Evolutionary conservation across 2,113 vertebrate genomes (phyloP).

Genomic region (Sylvietta virens): DNA sequence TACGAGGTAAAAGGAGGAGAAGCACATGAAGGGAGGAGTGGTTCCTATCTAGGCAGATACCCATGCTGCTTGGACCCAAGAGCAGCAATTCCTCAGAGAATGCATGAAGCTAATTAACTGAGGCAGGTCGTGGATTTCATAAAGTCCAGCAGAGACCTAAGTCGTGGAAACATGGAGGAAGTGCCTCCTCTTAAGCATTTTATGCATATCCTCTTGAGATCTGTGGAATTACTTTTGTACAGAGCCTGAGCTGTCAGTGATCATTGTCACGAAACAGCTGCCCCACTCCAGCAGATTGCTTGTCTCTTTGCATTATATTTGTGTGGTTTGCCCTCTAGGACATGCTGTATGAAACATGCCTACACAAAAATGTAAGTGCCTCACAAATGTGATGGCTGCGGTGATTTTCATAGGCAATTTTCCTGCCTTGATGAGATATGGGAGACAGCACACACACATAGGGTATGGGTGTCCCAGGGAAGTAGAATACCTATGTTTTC

Average conservation of each 20-base stretch:
- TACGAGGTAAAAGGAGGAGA: background rate
- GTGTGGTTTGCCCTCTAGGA: conserved; percentile 36
- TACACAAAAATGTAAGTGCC: background rate
- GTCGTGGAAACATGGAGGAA: background rate
- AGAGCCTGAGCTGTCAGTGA: background rate
- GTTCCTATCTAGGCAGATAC: background rate
- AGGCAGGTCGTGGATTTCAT: background rate
- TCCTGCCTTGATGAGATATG: background rate
- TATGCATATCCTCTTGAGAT: background rate
- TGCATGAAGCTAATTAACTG: background rate
- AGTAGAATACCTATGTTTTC: background rate
- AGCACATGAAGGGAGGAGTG: background rate
- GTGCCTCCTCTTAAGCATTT: background rate
- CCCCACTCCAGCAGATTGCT: background rate
- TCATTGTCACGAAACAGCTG: background rate
- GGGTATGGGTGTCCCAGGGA: background rate
- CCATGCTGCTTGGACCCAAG: background rate
- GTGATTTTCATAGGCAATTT: background rate
- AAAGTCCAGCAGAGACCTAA: background rate
- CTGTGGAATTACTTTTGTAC: background rate
- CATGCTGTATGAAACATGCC: background rate
- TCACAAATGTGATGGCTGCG: background rate
- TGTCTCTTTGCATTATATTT: conserved; percentile 39
- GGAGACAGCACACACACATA: background rate
- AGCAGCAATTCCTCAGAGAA: background rate